Percentiles rank a stretch among this genome's conserved stretches.
Evolutionary conservation across 2,888 invertebrate species (phyloP).

Genomic region (Amphiduros pacificus): DNA sequence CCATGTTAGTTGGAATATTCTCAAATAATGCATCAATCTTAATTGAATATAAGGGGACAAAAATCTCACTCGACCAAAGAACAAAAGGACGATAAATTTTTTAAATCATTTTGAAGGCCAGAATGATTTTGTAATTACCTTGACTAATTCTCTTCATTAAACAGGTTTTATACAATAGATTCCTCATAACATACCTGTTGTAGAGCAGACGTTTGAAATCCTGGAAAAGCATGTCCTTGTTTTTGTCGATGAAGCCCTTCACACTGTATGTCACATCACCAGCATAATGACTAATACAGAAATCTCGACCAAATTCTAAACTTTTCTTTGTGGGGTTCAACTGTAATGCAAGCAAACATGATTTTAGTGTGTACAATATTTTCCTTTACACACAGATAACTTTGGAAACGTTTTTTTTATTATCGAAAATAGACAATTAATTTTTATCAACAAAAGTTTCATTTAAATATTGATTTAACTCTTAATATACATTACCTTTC

Average conservation of each 20-base stretch:
- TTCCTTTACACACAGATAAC: not conserved
- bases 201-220: conserved; percentile 92
- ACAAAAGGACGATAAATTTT: no score
- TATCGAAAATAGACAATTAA: not conserved
- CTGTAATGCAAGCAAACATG: conserved; percentile 30
- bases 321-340: conserved; percentile 60
- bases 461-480: no score
- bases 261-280: conserved; percentile 93
- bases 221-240: conserved; percentile 94
- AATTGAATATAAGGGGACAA: no score
- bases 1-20: not conserved
- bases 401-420: not conserved
- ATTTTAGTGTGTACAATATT: not conserved
- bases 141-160: no score
- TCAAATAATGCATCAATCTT: no score
- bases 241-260: conserved; percentile 93
- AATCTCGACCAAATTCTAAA: conserved; percentile 60
- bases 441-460: not conserved
- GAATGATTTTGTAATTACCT: no score
- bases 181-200: conserved; percentile 65
- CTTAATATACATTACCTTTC: conserved; percentile 60
- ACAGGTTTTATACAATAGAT: no score
- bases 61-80: no score
- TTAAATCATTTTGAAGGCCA: no score
- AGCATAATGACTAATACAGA: conserved; percentile 82